phyloP scores from a whole-genome alignment of 2,888 invertebrate genomes.

The Xanthia icteritia region DNA sequence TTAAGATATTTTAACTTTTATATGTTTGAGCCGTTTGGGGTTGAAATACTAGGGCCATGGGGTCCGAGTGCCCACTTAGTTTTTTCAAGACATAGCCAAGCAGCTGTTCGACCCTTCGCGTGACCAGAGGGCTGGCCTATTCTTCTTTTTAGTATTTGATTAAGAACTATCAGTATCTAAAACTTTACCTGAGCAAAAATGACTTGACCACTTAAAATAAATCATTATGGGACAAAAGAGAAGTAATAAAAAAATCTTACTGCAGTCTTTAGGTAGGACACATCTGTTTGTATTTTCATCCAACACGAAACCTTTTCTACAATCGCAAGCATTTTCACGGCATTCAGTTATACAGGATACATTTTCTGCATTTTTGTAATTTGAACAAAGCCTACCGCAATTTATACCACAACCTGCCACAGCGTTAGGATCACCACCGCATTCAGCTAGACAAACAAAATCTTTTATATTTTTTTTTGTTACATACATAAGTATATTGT shows the following conservation, averaged over 20 bases:
- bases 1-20: no score
- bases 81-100: no score
- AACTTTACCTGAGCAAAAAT: not conserved
- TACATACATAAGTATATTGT: no score
- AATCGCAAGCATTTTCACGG: constrained; percentile 65
- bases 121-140: no score
- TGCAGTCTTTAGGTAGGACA: constrained; percentile 64
- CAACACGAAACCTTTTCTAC: constrained; percentile 60
- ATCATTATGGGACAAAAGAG: not conserved
- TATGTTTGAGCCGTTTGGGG: no score
- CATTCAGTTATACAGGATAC: constrained; percentile 54
- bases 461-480: not conserved
- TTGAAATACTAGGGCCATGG: no score
- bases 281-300: constrained; percentile 64
- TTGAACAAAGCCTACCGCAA: constrained; percentile 65
- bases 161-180: not conserved
- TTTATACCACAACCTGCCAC: constrained; percentile 67
- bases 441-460: constrained; percentile 38
- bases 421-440: constrained; percentile 70
- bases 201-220: not conserved
- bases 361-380: constrained; percentile 45
- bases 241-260: constrained; percentile 55
- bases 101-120: no score
- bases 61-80: no score
- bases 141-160: no score